phyloP scores from a whole-genome alignment of 2,113 vertebrate species.

The Megaptera novaeangliae region DNA sequence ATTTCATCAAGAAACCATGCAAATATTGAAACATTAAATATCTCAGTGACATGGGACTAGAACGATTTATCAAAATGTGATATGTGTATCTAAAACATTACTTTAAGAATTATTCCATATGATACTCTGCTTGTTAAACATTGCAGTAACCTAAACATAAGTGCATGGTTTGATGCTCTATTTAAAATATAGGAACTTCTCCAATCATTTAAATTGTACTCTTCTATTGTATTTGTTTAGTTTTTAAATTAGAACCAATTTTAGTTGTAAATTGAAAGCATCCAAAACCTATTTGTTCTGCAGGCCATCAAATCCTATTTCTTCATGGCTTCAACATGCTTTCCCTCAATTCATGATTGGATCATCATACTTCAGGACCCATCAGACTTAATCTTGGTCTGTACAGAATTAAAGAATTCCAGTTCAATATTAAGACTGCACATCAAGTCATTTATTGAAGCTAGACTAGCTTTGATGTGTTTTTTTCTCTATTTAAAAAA shows the following conservation, averaged over 20 bases:
- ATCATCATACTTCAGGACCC: neutral
- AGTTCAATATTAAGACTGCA: neutral
- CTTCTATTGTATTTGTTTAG: neutral
- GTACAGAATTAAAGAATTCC: neutral
- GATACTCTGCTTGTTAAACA: neutral
- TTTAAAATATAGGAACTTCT: neutral
- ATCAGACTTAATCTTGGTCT: neutral
- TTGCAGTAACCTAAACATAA: neutral
- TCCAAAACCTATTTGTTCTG: neutral
- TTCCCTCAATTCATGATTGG: neutral
- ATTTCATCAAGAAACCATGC: constrained; percentile 19
- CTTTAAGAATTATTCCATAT: neutral
- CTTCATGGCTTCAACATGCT: neutral
- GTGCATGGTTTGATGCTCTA: neutral
- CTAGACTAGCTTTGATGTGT: neutral
- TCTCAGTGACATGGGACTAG: neutral
- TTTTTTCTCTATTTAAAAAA: neutral
- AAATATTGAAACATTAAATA: constrained; percentile 58
- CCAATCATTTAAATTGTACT: neutral
- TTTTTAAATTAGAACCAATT: neutral
- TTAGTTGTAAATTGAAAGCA: neutral
- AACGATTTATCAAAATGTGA: constrained; percentile 12
- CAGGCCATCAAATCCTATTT: neutral
- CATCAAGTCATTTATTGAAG: neutral
- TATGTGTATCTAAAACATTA: neutral